These are phyloP conservation scores for Clostera curtula DNA, from an alignment of 2,888 invertebrate species.

Conservation along the genomic window DNA sequence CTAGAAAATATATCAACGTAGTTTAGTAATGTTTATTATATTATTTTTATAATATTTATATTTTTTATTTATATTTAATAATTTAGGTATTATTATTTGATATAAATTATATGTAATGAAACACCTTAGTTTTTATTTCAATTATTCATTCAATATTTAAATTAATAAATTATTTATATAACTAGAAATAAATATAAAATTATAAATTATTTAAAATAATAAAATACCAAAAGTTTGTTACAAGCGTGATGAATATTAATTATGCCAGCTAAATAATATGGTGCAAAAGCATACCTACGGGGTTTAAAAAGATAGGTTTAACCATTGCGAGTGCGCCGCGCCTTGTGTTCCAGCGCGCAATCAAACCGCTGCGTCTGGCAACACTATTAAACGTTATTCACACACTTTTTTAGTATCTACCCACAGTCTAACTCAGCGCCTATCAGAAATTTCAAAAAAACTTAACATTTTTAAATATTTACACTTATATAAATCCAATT, in stretches of 20 bases:
- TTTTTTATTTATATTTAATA: background rate
- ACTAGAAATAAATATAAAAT: background rate
- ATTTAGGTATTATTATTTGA: background rate
- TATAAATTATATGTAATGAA: too few relatives aligned
- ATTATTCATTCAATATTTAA: background rate
- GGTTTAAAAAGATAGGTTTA: too few relatives aligned
- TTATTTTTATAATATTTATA: too few relatives aligned
- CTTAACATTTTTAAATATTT: slow-evolving; percentile 44
- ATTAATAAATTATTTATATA: background rate
- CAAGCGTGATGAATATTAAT: background rate
- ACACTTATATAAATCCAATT: slow-evolving; percentile 36
- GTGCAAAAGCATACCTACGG: too few relatives aligned
- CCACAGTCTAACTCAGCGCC: slow-evolving; percentile 63
- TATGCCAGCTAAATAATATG: too few relatives aligned
- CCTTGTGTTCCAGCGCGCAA: slow-evolving; percentile 37
- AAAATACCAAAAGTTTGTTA: background rate
- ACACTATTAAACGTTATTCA: slow-evolving; percentile 49
- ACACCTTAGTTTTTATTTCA: too few relatives aligned
- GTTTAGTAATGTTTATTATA: too few relatives aligned
- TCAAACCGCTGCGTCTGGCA: slow-evolving; percentile 55
- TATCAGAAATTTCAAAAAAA: slow-evolving; percentile 58
- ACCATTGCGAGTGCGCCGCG: slow-evolving; percentile 10
- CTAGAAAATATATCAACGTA: too few relatives aligned
- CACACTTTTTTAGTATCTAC: slow-evolving; percentile 45
- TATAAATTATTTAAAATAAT: slow-evolving; percentile 1